Evolutionary conservation across 2,797 vertebrate species (phyloP), one percentile per base, ranked within the genome.

Genomic region (Takifugu rubripes): DNA sequence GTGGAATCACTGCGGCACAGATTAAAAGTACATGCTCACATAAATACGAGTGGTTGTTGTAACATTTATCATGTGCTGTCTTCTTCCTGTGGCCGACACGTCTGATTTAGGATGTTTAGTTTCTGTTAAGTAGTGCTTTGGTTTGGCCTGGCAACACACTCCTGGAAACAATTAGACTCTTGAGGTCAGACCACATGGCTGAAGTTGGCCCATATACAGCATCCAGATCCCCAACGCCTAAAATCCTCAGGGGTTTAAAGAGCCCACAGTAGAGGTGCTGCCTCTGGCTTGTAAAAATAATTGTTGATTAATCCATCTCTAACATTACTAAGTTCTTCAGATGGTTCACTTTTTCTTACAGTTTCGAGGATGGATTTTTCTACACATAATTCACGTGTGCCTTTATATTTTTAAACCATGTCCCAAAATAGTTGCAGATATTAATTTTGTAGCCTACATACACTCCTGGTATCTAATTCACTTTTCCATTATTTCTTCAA

Each of bases 121-220:
- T 82, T 64, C 26, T 5, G 1, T 31, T 44, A 48, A 60, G 48
- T 58, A 49, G 33, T 54, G 51, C 31, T 44, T 52, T 55, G 52
- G 14, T 64, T 24, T 24, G 50, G 58, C 17, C 42, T 33, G 40
- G 58, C 31, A 43, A 31, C 50, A 60, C 51, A 66, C 15, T 74
- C 56, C 74, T 75, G 68, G 64, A 74, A 80, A 62, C 75, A 77
- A 74, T 82, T 83, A 79, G 68, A 59, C 50, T 75, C 49, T 25
- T 27, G 45, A 58, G 68, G 75, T 80, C 66, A 69, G 49, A 60
- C 57, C 65, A 62, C 49, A 46, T 46, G 58, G n/a, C 17, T 12
- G 14, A 52, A 40, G 44, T 55, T 40, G 54, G 43, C 49, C 50
- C 46, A 24, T 26, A 51, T 45, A 40, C 15, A 61, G 40, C 24